Conservation (phyloP, 1,140 invertebrate species). For the Homarus americanus region DNA sequence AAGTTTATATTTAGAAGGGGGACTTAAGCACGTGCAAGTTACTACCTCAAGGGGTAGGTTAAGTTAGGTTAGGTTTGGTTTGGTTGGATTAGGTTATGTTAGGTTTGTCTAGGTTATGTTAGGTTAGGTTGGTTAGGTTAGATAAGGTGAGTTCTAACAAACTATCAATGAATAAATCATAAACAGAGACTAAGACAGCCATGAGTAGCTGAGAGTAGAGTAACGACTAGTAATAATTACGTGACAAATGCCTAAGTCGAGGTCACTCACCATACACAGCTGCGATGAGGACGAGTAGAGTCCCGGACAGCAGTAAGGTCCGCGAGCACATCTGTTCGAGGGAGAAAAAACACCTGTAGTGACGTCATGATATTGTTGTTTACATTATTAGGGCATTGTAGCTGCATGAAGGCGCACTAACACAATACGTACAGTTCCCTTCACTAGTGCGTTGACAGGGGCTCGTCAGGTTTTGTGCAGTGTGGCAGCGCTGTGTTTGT, state of each 20-base stretch:
- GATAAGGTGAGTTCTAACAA: too few relatives aligned
- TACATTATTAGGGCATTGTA: background rate
- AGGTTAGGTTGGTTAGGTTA: too few relatives aligned
- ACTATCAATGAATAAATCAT: background rate
- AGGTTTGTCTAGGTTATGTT: too few relatives aligned
- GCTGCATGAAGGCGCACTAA: too few relatives aligned
- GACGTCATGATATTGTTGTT: too few relatives aligned
- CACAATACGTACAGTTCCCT: background rate
- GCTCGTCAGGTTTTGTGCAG: background rate
- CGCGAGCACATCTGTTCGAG: background rate
- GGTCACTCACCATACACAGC: background rate
- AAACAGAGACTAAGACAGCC: background rate
- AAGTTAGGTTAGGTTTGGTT: too few relatives aligned
- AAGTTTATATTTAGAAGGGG: too few relatives aligned
- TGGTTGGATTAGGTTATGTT: too few relatives aligned
- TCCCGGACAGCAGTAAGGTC: background rate
- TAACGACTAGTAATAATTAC: background rate
- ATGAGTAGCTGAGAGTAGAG: background rate
- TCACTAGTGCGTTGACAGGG: too few relatives aligned
- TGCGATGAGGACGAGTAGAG: background rate
- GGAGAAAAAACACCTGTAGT: background rate
- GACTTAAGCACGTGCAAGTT: too few relatives aligned
- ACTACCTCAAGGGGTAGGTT: too few relatives aligned
- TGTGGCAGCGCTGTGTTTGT: background rate
- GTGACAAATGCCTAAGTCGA: background rate